Base-by-base conservation (phyloP, 2,888 invertebrate genomes). In the Andricus quercusramuli region DNA sequence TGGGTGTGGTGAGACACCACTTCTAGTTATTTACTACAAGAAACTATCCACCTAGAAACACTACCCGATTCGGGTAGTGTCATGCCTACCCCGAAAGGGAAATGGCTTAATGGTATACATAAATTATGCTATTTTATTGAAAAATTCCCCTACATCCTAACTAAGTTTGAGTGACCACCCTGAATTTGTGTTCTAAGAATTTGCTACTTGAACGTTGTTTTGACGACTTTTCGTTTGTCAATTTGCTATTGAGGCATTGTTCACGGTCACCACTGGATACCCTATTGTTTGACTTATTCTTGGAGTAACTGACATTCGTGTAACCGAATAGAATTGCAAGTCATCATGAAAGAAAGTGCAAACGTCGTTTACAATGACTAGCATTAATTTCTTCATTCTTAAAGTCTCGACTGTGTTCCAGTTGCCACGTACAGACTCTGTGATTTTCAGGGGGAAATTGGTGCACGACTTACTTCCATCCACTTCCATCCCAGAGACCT, bases 281-380 rank as follows among this genome's bases (percentile, higher is more conserved):
- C n/a, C 74, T 59, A 59, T 74, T 74, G 74, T 74, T 74, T 74
- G 74, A 59, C 74, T 74, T 74, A 59, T 74, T 74, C 74, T 74
- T 59, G 32, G 51, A 37, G n/a, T 74, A 74, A 74, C 74, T 37
- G 74, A 74, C 74, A 74, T 74, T 74, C 74, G 74, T 74, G 74
- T 56, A 74, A 74, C 74, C n/a, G 74, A 56, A 20, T 17, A 44
- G 56, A 74, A 74, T 74, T 51, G 56, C 74, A 74, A 74, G 74
- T 74, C 74, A 74, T 37, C 74, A 56, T 74, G 74, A 59, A 74
- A 59, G 74, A 74, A 59, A 59, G 56, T 74, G 56, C 74, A 74
- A 74, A 74, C 74, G 74, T 25, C 32, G 74, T 32, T 74, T 74
- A 74, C 74, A 74, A 74, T 74, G 74, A 74, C 74, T 59, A 56